Evolutionary conservation across 1,140 invertebrate genomes (phyloP).

Genomic region (Latrodectus geometricus): DNA sequence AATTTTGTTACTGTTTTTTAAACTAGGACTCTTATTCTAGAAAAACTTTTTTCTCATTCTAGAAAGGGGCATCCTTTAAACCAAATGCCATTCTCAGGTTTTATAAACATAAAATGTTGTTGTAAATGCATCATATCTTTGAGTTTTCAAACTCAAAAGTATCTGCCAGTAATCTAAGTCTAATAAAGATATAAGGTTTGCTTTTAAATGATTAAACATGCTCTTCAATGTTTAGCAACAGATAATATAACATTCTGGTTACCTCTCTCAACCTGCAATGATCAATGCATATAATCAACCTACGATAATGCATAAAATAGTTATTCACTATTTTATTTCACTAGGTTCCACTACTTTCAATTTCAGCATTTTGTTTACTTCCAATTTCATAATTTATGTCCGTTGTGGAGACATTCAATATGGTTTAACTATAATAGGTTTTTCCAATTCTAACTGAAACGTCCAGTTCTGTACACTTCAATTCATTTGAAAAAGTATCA

Average conservation of each 20-base stretch:
- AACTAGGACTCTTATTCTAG: too few species aligned
- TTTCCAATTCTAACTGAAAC: background rate
- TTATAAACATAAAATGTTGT: background rate
- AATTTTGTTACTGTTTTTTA: too few species aligned
- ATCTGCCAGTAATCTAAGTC: background rate
- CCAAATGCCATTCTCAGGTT: background rate
- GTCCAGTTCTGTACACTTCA: slow-evolving; percentile 5
- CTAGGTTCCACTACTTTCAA: background rate
- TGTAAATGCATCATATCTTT: background rate
- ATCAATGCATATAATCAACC: too few species aligned
- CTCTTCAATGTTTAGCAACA: background rate
- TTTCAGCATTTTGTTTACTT: slow-evolving; percentile 28
- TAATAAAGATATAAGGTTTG: background rate
- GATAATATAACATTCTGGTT: background rate
- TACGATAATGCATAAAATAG: too few species aligned
- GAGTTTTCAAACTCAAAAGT: background rate
- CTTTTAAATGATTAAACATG: background rate
- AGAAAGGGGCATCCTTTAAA: slow-evolving; percentile 65
- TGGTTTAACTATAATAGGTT: background rate
- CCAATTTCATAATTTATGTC: slow-evolving; percentile 12
- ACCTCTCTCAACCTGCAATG: background rate
- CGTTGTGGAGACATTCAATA: background rate
- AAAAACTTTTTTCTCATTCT: too few species aligned
- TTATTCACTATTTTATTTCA: too few species aligned
- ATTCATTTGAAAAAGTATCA: slow-evolving; percentile 24